Evolutionary conservation across 2,888 invertebrate species (phyloP), one percentile per base, ranked within the genome.

Genomic region (Pandemis corylana): DNA sequence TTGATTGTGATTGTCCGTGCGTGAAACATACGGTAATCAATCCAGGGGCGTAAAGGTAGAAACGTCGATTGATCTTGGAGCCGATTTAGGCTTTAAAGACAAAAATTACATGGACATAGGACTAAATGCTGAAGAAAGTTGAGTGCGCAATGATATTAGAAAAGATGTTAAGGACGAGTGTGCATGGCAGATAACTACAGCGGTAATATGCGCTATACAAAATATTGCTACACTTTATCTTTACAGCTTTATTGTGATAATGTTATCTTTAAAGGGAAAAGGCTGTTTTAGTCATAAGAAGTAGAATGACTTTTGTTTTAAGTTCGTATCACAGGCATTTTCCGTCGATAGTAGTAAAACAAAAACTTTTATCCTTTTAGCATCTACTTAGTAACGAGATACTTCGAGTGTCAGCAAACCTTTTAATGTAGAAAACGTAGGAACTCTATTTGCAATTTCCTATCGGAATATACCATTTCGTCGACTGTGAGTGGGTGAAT

Each of bases 401-500:
- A 63, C 53, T 15, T 44, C 36, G 36, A 5, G 15, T 51, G 15
- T 59, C 65, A 65, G 61, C 56, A 51, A 46, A 56, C 68, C 49
- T 41, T 73, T 56, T 46, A 56, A 69, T 65, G 65, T 65, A 61
- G 64, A 65, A 73, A 61, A 64, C 20, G 64, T 20, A 20, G 20
- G 20, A 73, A 63, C 15, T 62, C 67, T 46, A 64, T 56, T 73
- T 73, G 68, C 56, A 49, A 73, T 68, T 73, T 73, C 72, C 68
- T 68, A 64, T 68, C 13, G 68, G 68, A 59, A 65, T 72, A 63
- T 36, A 10, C 42, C 36, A 68, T 68, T 68, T 51, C 46, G 15
- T 9, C 20, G 20, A 46, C 6, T 4, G 46, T 61, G 49, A 63
- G 7, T 20, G 59, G 15, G 56, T 36, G 42, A 13, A 65, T 56